Conservation (phyloP, 1,140 invertebrate species). For the Zaprionus africanus region DNA sequence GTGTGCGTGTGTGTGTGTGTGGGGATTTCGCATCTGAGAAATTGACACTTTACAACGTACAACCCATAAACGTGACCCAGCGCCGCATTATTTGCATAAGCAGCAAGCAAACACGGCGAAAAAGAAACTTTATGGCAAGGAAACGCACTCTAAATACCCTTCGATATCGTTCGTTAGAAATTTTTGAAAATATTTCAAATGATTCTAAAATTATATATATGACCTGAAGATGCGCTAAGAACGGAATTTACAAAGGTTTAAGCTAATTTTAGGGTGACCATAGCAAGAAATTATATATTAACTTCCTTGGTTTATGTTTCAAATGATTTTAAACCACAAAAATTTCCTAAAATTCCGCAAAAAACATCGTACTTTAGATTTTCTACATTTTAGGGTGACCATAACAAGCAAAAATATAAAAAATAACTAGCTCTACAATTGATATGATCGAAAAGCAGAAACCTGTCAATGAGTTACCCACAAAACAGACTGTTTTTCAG, state of each 20-base stretch:
- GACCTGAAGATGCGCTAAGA: too few relatives aligned
- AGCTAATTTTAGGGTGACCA: neutral
- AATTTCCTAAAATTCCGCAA: too few relatives aligned
- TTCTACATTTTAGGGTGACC: neutral
- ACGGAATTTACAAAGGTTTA: neutral
- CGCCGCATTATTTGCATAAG: conserved; percentile 70
- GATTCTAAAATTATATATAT: too few relatives aligned
- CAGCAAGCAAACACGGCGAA: conserved; percentile 33
- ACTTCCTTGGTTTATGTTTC: too few relatives aligned
- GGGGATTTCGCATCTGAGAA: conserved; percentile 63
- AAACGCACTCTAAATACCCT: conserved; percentile 54
- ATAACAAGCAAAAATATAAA: neutral
- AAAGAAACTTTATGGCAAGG: neutral
- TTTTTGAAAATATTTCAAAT: neutral
- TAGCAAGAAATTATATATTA: too few relatives aligned
- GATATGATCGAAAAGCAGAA: too few relatives aligned
- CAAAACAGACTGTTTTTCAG: too few relatives aligned
- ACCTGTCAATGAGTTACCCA: too few relatives aligned
- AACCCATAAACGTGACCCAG: conserved; percentile 79
- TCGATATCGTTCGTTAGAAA: neutral
- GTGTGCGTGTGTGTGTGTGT: neutral
- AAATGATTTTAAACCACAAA: too few relatives aligned
- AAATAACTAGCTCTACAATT: too few relatives aligned
- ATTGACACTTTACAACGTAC: conserved; percentile 79
- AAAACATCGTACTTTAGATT: too few relatives aligned